Evolutionary conservation across 2,888 invertebrate species (phyloP).

Genomic region (Muscina levida): DNA sequence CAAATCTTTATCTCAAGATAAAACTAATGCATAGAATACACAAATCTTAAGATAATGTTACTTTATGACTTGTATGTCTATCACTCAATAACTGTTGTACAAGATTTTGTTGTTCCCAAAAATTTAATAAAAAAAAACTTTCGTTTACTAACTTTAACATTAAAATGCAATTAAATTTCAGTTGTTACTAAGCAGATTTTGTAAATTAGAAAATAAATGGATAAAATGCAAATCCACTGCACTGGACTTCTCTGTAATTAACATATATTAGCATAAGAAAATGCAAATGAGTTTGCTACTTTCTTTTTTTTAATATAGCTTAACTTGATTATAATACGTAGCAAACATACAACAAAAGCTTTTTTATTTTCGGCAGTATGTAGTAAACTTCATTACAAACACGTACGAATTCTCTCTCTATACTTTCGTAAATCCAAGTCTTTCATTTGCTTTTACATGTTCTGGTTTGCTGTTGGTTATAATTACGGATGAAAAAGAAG

Average conservation of each 20-base stretch:
- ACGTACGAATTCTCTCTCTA: too few species aligned
- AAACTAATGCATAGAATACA: too few species aligned
- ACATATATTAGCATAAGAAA: conserved; percentile 79
- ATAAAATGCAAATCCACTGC: conserved; percentile 76
- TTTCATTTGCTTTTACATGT: conserved; percentile 16
- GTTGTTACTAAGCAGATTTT: conserved; percentile 32
- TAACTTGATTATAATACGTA: conserved; percentile 42
- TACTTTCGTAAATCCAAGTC: conserved; percentile 3
- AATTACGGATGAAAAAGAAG: conserved; percentile 52
- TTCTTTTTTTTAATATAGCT: conserved; percentile 66
- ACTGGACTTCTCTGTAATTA: conserved; percentile 77
- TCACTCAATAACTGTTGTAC: too few species aligned
- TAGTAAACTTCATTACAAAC: conserved; percentile 16
- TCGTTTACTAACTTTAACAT: conserved; percentile 11
- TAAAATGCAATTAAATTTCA: conserved; percentile 1
- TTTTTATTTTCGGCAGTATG: not conserved
- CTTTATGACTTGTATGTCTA: too few species aligned
- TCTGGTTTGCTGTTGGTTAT: conserved; percentile 27
- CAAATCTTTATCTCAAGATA: too few species aligned
- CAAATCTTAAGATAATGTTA: too few species aligned
- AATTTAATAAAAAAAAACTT: too few species aligned
- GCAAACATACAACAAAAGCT: conserved; percentile 39
- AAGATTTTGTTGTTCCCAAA: too few species aligned
- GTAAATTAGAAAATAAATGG: conserved; percentile 65
- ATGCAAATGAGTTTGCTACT: conserved; percentile 67